phyloP scores from a whole-genome alignment of 2,888 invertebrate genomes.

The Neria commutata region DNA sequence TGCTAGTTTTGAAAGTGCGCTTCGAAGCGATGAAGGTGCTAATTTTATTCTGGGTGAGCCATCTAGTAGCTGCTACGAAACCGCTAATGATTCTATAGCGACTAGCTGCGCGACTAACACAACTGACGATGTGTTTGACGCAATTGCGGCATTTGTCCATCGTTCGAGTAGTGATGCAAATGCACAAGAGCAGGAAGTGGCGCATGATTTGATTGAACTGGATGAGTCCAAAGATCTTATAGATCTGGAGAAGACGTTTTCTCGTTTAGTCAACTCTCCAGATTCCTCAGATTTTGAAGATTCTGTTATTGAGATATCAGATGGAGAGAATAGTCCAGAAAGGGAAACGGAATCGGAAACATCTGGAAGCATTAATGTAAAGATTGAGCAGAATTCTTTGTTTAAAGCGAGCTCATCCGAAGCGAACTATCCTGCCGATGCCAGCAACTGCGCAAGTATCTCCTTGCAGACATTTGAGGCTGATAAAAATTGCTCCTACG shows the following conservation, averaged over 20 bases:
- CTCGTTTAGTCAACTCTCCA: neutral
- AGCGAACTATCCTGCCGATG: too few relatives aligned
- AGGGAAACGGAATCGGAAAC: too few relatives aligned
- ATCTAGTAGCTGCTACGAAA: slow-evolving; percentile 51
- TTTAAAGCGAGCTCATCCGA: too few relatives aligned
- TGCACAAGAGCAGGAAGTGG: slow-evolving; percentile 21
- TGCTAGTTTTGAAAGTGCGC: slow-evolving; percentile 46
- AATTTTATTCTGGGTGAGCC: too few relatives aligned
- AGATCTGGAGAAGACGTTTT: slow-evolving; percentile 41
- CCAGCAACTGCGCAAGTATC: too few relatives aligned
- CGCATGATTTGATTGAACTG: slow-evolving; percentile 22
- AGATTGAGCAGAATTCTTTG: too few relatives aligned
- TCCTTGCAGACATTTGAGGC: too few relatives aligned
- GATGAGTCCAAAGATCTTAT: slow-evolving; percentile 40
- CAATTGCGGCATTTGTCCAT: slow-evolving; percentile 4
- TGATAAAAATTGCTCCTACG: too few relatives aligned
- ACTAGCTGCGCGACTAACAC: slow-evolving; percentile 28
- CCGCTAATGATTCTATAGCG: slow-evolving; percentile 47
- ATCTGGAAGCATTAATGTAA: too few relatives aligned
- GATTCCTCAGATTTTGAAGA: slow-evolving; percentile 27
- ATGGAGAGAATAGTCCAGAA: too few relatives aligned
- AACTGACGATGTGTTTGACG: neutral
- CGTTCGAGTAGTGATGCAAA: slow-evolving; percentile 23
- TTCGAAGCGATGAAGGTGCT: slow-evolving; percentile 30
- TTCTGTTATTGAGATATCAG: slow-evolving; percentile 42